Percentiles rank a stretch among this genome's conserved stretches.
Evolutionary conservation across 2,113 vertebrate species (phyloP).

Genomic region (Pagrus major): DNA sequence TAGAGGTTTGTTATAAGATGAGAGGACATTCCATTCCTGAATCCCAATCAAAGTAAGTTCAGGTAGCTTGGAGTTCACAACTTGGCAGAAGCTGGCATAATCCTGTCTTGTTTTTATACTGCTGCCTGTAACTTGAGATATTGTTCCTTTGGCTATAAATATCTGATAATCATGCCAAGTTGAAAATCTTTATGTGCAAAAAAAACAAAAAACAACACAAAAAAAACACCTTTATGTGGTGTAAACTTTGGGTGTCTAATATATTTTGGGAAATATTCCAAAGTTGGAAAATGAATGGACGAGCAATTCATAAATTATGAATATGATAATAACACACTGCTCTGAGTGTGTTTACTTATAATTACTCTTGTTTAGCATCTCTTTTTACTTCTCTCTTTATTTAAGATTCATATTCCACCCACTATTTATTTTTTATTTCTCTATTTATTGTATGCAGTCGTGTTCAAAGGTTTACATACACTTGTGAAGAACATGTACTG

Average conservation of each 20-base stretch:
- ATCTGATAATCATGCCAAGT: slow-evolving; percentile 6
- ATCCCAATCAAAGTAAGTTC: slow-evolving; percentile 11
- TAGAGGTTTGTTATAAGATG: slow-evolving; percentile 18
- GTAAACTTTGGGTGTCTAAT: not conserved
- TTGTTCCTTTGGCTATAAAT: slow-evolving; percentile 35
- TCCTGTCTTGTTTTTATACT: slow-evolving; percentile 17
- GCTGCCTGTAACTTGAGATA: slow-evolving; percentile 23
- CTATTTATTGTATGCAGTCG: too few relatives aligned
- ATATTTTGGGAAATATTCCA: too few relatives aligned
- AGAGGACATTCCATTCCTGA: slow-evolving; percentile 14
- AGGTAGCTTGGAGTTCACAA: slow-evolving; percentile 14
- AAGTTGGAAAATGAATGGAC: too few relatives aligned
- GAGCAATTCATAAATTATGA: too few relatives aligned
- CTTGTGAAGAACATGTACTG: too few relatives aligned
- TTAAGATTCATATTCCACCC: too few relatives aligned
- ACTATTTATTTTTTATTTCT: too few relatives aligned
- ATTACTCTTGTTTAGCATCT: not conserved
- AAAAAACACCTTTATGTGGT: not conserved
- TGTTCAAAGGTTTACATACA: too few relatives aligned
- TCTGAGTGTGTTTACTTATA: too few relatives aligned
- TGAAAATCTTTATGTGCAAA: not conserved
- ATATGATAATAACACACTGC: too few relatives aligned
- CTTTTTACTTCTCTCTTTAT: not conserved
- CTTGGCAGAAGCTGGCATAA: slow-evolving; percentile 8
- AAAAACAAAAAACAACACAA: too few relatives aligned